Evolutionary conservation across 2,888 invertebrate species (phyloP).

Genomic region (Volucella zonaria): DNA sequence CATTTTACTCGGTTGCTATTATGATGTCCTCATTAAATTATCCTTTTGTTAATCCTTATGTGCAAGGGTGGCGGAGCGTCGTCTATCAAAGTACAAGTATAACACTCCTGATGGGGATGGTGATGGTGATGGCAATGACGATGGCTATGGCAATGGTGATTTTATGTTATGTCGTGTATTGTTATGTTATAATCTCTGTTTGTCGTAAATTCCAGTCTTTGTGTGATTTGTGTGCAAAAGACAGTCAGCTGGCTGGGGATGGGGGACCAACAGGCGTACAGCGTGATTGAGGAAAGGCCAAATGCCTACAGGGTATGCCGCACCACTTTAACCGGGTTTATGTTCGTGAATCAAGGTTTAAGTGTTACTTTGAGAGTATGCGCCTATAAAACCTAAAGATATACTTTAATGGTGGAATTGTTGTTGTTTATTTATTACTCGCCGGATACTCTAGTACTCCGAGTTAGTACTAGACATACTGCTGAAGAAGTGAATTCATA

Average conservation of each 20-base stretch:
- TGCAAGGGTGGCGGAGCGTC: slow-evolving; percentile 35
- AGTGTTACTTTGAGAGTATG: slow-evolving; percentile 64
- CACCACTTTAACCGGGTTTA: slow-evolving; percentile 67
- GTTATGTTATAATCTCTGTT: slow-evolving; percentile 73
- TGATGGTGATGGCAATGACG: not conserved
- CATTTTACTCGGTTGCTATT: slow-evolving; percentile 67
- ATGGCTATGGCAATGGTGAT: slow-evolving; percentile 47
- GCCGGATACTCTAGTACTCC: slow-evolving; percentile 5
- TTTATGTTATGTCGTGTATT: slow-evolving; percentile 72
- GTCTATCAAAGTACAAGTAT: slow-evolving; percentile 37
- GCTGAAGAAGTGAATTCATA: not conserved
- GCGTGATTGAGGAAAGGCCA: slow-evolving; percentile 60
- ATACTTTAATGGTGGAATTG: slow-evolving; percentile 54
- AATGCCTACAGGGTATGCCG: slow-evolving; percentile 49
- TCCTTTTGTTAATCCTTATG: slow-evolving; percentile 73
- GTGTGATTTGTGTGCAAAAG: slow-evolving; percentile 39
- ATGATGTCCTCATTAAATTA: slow-evolving; percentile 73
- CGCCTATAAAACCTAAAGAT: slow-evolving; percentile 62
- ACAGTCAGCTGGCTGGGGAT: not conserved
- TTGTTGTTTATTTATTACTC: slow-evolving; percentile 50
- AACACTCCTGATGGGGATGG: too few species aligned
- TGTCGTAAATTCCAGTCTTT: slow-evolving; percentile 70
- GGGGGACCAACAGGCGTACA: slow-evolving; percentile 31
- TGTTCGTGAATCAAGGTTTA: slow-evolving; percentile 71
- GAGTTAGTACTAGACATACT: slow-evolving; percentile 8